Evolutionary conservation across 2,113 vertebrate genomes (phyloP).

Genomic region (Chroicocephalus ridibundus): DNA sequence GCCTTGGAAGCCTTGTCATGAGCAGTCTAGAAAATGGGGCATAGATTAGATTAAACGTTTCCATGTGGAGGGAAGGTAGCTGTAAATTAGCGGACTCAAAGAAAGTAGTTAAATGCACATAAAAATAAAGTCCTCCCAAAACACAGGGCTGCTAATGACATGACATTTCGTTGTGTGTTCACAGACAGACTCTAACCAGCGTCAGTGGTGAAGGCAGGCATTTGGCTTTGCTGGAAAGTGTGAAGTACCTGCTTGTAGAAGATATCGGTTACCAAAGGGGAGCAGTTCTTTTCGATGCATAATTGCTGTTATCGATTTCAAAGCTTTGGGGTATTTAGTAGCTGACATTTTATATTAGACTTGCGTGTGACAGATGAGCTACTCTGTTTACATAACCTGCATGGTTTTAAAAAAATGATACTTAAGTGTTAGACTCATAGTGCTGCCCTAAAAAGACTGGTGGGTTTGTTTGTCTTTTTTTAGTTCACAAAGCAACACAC

Average conservation of each 20-base stretch:
- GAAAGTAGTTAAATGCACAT: constrained; percentile 3
- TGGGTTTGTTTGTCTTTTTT: neutral
- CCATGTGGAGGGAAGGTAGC: constrained; percentile 29
- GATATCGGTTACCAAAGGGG: neutral
- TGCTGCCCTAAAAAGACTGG: neutral
- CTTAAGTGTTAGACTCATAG: neutral
- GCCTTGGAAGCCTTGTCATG: constrained; percentile 28
- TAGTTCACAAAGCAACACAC: neutral
- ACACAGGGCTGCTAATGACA: neutral
- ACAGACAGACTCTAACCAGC: neutral
- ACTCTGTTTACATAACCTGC: neutral
- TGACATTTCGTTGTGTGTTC: neutral
- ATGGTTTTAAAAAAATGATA: neutral
- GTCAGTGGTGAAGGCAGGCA: neutral
- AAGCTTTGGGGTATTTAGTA: neutral
- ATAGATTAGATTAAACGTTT: constrained; percentile 56
- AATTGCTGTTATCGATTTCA: constrained; percentile 3
- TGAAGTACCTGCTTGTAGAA: neutral
- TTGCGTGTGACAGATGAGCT: neutral
- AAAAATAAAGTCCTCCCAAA: constrained; percentile 12
- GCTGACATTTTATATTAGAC: neutral
- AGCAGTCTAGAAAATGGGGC: constrained; percentile 15
- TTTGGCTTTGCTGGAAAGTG: neutral
- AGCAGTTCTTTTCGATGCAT: neutral
- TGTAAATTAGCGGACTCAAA: constrained; percentile 20